These are phyloP conservation scores for Epizoanthus scotinus DNA, from an alignment of 92 coral and sea anemone genomes.

Conservation along the genomic window DNA sequence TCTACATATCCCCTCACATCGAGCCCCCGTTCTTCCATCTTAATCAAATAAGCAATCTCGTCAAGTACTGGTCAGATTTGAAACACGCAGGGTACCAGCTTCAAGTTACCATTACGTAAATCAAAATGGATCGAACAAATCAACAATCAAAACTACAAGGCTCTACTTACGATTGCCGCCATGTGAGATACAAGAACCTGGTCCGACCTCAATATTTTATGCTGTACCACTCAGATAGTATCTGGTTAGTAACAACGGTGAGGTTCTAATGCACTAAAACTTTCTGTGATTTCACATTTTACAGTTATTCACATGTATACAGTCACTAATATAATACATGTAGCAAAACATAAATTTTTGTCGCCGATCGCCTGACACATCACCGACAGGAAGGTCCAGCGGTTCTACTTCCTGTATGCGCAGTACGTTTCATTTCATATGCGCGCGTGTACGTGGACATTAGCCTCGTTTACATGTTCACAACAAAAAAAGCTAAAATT, in stretches of 20 bases:
- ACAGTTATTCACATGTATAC: not conserved
- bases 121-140: not conserved
- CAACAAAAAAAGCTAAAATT: not conserved
- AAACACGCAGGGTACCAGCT: slow-evolving; percentile 7
- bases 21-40: no score
- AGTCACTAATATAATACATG: not conserved
- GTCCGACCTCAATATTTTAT: not conserved
- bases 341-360: not conserved
- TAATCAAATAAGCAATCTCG: no score
- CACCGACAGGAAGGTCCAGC: slow-evolving; percentile 21
- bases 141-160: not conserved
- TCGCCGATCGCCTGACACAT: no score
- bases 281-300: slow-evolving; percentile 9
- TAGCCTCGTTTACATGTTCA: slow-evolving; percentile 19
- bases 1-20: no score
- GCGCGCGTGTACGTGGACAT: slow-evolving; percentile 43
- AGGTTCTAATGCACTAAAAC: not conserved
- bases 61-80: not conserved
- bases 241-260: not conserved
- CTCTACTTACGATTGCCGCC: slow-evolving; percentile 37
- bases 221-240: no score
- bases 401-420: slow-evolving; percentile 37
- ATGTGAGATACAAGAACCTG: not conserved
- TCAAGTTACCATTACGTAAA: slow-evolving; percentile 11
- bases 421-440: not conserved